A percentile compares a stretch with the other conserved stretches of the same genome.
Conservation (phyloP, 2,797 vertebrate species). For the Siniperca undulata region DNA sequence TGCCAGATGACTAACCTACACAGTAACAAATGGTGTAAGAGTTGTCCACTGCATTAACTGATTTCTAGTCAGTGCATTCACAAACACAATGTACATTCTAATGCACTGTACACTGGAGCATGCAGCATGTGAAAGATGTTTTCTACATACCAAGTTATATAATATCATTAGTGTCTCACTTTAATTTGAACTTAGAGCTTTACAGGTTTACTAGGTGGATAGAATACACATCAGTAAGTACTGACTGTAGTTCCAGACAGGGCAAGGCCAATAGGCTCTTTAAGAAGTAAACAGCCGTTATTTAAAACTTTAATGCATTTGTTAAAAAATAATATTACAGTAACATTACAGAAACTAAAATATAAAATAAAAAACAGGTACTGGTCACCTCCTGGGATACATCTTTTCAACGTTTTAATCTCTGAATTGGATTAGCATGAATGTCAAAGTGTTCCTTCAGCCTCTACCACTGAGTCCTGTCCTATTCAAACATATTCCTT, state of each 20-base stretch:
- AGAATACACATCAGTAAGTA: slow-evolving; percentile 23
- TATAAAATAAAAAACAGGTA: slow-evolving; percentile 31
- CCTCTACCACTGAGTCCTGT: background rate
- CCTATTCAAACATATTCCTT: slow-evolving; percentile 89
- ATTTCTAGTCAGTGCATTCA: slow-evolving; percentile 39
- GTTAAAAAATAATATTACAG: slow-evolving; percentile 63
- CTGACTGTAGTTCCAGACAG: slow-evolving; percentile 17
- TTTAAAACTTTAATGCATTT: slow-evolving; percentile 50
- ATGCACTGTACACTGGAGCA: slow-evolving; percentile 1
- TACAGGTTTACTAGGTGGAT: slow-evolving; percentile 16
- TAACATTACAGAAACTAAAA: slow-evolving; percentile 63
- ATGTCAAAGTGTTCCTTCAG: slow-evolving; percentile 60
- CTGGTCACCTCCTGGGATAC: slow-evolving; percentile 30
- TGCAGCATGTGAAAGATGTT: background rate
- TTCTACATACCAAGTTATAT: background rate
- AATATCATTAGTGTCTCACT: background rate
- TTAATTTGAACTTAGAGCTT: slow-evolving; percentile 40
- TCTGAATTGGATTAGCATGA: slow-evolving; percentile 29
- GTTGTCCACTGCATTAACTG: background rate
- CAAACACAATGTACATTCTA: background rate
- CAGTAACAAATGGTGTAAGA: background rate
- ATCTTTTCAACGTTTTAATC: slow-evolving; percentile 33
- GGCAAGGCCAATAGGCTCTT: slow-evolving; percentile 11
- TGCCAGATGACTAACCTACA: background rate
- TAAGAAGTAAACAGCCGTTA: slow-evolving; percentile 57